Base-by-base conservation (phyloP, 2,888 invertebrate genomes). In the Diogma glabrata region DNA sequence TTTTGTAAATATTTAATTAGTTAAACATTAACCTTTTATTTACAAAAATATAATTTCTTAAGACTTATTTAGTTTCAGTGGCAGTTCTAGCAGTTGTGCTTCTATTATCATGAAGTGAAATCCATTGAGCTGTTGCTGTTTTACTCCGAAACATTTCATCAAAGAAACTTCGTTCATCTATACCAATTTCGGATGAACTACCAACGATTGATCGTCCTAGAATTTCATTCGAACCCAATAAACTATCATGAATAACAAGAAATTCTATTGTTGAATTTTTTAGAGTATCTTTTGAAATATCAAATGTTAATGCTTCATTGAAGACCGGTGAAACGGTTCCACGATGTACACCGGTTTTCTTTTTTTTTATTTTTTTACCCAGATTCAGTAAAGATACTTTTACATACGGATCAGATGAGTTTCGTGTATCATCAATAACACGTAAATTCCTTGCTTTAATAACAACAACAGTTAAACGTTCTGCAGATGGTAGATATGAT, bases 371-470 rank as follows among this genome's bases (percentile, higher is more conserved):
- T 53, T 92, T 76, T 65, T 90, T 89, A 3, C 87, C 87, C 67
- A 88, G 85, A 62, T 87, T 87, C 59, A 92, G 78, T 52, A 95
- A 75, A 60, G 88, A 86, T 22, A 93, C 86, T 72, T 94, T 94
- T 51, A 94, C 91, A 69, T 93, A 95, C 0, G 95, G 94, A 78
- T 95, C 95, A 84, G 73, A 93, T 24, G 89, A 87, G 58, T 93
- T 94, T 47, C 75, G 67, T 30, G 90, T 90, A 60, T 93, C 91
- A 64, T 93, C 94, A 82, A 93, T 92, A 24, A 92, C 89, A 65
- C 91, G 85, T 16, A 95, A 74, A 64, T 92, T 91, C 57, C 92
- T 77, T 1, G 88, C 93, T 70, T 94, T 94, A 58, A 94, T 88
- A 40, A 94, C 80, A 0, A 91, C 93, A 19, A 93, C 81, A 0